Percentiles rank a stretch among this genome's conserved stretches.
Evolutionary conservation across 2,113 vertebrate genomes (phyloP).

Genomic region (Coptodon bakossiorum): DNA sequence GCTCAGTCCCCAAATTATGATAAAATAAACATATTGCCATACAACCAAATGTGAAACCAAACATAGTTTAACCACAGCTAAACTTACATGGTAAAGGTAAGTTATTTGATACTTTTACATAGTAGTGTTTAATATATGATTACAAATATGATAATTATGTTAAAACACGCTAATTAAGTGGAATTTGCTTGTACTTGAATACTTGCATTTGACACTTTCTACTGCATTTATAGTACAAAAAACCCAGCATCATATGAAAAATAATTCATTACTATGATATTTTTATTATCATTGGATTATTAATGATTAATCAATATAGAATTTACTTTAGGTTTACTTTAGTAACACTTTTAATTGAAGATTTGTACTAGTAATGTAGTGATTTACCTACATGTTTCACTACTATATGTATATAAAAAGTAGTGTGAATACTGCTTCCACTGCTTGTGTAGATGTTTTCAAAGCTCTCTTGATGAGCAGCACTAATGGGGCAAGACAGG

Average conservation of each 20-base stretch:
- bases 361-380: neutral
- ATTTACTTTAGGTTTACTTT: neutral
- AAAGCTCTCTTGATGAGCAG: neutral
- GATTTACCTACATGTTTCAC: neutral
- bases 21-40: neutral
- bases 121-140: neutral
- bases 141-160: neutral
- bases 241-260: neutral
- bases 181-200: neutral
- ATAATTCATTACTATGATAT: neutral
- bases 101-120: neutral
- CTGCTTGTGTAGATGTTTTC: neutral
- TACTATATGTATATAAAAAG: neutral
- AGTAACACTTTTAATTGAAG: neutral
- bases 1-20: neutral
- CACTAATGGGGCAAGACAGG: neutral
- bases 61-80: neutral
- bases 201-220: neutral
- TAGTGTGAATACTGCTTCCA: neutral
- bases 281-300: neutral
- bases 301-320: neutral
- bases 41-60: neutral
- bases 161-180: neutral
- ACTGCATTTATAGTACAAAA: neutral
- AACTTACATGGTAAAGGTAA: neutral